Evolutionary conservation across 2,797 vertebrate species (phyloP).

Genomic region (Phataginus tetradactyla): DNA sequence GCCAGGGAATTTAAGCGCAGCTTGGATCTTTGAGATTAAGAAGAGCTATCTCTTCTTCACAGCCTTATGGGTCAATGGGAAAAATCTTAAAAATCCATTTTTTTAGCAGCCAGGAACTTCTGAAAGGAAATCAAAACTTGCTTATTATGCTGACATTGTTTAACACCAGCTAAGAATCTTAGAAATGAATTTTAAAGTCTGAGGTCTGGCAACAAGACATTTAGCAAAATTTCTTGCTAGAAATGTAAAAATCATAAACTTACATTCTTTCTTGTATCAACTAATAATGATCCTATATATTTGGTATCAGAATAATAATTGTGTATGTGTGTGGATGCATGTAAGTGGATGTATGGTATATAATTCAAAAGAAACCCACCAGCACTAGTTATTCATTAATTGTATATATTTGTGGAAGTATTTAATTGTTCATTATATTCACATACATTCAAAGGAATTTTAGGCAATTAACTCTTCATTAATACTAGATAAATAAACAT

Average conservation of each 20-base stretch:
- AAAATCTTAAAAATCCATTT: conserved; percentile 80
- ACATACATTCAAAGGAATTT: background rate
- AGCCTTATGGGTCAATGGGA: conserved; percentile 73
- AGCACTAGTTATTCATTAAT: conserved; percentile 63
- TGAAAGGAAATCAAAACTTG: conserved; percentile 84
- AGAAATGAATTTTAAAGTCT: conserved; percentile 81
- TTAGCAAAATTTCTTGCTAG: conserved; percentile 76
- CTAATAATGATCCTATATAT: conserved; percentile 75
- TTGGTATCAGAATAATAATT: conserved; percentile 66
- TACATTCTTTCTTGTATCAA: conserved; percentile 69
- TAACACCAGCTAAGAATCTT: conserved; percentile 76
- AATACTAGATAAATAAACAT: background rate
- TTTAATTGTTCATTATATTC: conserved; percentile 7
- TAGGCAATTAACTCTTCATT: conserved; percentile 8
- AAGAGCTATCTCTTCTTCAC: conserved; percentile 70
- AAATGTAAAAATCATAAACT: conserved; percentile 75
- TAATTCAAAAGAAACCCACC: conserved; percentile 74
- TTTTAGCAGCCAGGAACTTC: conserved; percentile 66
- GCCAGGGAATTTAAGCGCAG: background rate
- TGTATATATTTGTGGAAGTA: background rate
- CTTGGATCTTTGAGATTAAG: conserved; percentile 66
- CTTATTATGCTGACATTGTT: conserved; percentile 83
- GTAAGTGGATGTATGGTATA: conserved; percentile 69
- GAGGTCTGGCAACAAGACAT: conserved; percentile 70
- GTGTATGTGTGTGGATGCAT: background rate